Conservation (phyloP, 2,888 invertebrate genomes). For the Tubulanus polymorphus region DNA sequence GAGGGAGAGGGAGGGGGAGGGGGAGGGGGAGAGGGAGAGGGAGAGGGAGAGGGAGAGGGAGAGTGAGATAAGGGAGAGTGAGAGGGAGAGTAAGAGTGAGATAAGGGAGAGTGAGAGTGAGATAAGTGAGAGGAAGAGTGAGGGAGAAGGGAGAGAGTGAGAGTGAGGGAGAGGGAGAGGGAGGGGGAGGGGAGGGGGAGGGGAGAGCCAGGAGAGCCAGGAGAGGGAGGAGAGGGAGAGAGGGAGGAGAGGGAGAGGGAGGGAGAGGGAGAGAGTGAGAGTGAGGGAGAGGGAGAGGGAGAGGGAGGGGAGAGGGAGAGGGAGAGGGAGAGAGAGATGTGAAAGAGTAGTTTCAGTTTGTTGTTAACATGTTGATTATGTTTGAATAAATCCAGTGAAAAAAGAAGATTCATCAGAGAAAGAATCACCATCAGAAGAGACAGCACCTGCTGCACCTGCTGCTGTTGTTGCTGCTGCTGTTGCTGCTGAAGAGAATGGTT, state of each 20-base stretch:
- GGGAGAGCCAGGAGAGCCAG: slow-evolving; percentile 38
- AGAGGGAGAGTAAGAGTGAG: slow-evolving; percentile 42
- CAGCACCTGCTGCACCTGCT: too few species aligned
- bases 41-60: slow-evolving; percentile 14
- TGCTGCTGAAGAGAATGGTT: too few species aligned
- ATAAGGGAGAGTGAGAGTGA: slow-evolving; percentile 20
- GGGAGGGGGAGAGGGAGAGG: slow-evolving; percentile 23
- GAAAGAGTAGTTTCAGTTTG: too few species aligned
- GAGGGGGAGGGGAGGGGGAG: slow-evolving; percentile 20
- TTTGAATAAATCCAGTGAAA: too few species aligned
- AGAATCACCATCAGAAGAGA: too few species aligned
- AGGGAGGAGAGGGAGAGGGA: slow-evolving; percentile 37
- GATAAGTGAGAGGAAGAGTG: slow-evolving; percentile 11
- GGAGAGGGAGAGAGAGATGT: too few species aligned
- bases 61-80: slow-evolving; percentile 28
- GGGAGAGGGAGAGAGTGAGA: neutral
- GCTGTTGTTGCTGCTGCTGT: too few species aligned
- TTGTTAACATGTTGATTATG: too few species aligned
- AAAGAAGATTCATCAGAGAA: too few species aligned
- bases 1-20: slow-evolving; percentile 11
- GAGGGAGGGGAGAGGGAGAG: too few species aligned
- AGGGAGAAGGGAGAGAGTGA: slow-evolving; percentile 32
- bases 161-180: slow-evolving; percentile 16
- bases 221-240: slow-evolving; percentile 20
- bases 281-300: neutral